A percentile compares a stretch with the other conserved stretches of the same genome.
Conservation (phyloP, 2,888 invertebrate species). For the Diarsia dahlii region DNA sequence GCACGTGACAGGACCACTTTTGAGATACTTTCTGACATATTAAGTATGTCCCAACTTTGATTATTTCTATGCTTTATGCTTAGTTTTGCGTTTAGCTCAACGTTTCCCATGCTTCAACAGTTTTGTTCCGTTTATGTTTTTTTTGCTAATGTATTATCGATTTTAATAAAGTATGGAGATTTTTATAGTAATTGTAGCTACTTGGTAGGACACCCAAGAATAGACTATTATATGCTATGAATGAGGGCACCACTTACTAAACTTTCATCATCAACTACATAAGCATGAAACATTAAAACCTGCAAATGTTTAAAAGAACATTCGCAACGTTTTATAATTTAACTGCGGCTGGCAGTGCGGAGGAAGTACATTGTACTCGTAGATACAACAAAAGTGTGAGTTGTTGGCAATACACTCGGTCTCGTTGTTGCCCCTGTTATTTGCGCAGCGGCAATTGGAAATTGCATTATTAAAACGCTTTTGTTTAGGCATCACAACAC, state of each 20-base stretch:
- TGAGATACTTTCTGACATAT: background rate
- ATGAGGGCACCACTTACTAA: background rate
- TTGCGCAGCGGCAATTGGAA: constrained; percentile 90
- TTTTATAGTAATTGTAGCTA: background rate
- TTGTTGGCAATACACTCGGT: constrained; percentile 75
- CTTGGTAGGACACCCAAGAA: background rate
- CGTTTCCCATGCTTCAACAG: background rate
- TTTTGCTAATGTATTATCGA: no score
- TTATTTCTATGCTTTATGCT: background rate
- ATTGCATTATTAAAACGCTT: constrained; percentile 90
- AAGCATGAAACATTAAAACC: background rate
- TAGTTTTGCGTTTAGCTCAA: background rate
- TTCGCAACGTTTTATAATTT: constrained; percentile 46
- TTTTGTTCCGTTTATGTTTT: background rate
- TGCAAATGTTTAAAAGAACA: constrained; percentile 35
- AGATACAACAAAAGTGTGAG: constrained; percentile 74
- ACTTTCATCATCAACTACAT: background rate
- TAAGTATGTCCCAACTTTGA: background rate
- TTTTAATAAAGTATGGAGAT: background rate
- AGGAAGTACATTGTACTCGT: constrained; percentile 48
- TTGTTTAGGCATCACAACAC: constrained; percentile 89
- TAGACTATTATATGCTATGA: background rate
- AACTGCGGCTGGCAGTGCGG: constrained; percentile 37
- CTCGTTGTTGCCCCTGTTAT: constrained; percentile 84
- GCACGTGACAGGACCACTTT: background rate